Percentiles rank a stretch among this genome's conserved stretches.
These are phyloP conservation scores for Prosapia bicincta DNA, from an alignment of 2,888 invertebrate species.

Conservation along the genomic window DNA sequence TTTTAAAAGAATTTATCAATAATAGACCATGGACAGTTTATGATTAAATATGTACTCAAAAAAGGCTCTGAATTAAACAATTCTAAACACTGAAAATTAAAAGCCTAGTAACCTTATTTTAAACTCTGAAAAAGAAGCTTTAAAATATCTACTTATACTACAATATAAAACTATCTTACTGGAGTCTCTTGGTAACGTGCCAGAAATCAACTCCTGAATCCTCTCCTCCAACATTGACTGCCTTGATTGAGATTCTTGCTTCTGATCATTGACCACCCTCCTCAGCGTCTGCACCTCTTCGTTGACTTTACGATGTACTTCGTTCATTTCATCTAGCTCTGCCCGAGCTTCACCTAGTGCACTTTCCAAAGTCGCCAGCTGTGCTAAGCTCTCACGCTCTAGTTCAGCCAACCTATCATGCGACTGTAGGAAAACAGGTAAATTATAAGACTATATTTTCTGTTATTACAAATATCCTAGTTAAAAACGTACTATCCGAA, in stretches of 20 bases:
- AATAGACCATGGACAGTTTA: too few relatives aligned
- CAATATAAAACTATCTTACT: too few relatives aligned
- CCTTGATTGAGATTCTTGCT: slow-evolving; percentile 85
- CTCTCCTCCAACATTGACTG: slow-evolving; percentile 88
- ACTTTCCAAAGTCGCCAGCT: slow-evolving; percentile 82
- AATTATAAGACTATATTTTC: too few relatives aligned
- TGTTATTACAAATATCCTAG: too few relatives aligned
- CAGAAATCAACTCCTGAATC: slow-evolving; percentile 81
- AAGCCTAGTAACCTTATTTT: too few relatives aligned
- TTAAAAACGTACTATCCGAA: too few relatives aligned
- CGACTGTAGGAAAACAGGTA: slow-evolving; percentile 57
- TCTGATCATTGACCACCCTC: slow-evolving; percentile 73
- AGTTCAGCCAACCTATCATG: slow-evolving; percentile 77
- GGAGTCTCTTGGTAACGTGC: slow-evolving; percentile 48
- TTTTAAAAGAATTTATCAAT: too few relatives aligned
- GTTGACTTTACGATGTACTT: slow-evolving; percentile 72
- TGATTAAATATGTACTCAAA: too few relatives aligned
- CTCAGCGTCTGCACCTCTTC: slow-evolving; percentile 79
- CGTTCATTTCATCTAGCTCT: slow-evolving; percentile 78
- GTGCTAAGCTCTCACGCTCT: slow-evolving; percentile 84
- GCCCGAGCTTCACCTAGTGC: slow-evolving; percentile 72
- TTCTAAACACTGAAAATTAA: too few relatives aligned
- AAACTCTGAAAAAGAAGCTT: too few relatives aligned
- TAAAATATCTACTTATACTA: too few relatives aligned
- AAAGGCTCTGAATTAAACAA: too few relatives aligned